These are phyloP conservation scores for Heterochromis multidens DNA, from an alignment of 2,113 vertebrate genomes.

Conservation along the genomic window DNA sequence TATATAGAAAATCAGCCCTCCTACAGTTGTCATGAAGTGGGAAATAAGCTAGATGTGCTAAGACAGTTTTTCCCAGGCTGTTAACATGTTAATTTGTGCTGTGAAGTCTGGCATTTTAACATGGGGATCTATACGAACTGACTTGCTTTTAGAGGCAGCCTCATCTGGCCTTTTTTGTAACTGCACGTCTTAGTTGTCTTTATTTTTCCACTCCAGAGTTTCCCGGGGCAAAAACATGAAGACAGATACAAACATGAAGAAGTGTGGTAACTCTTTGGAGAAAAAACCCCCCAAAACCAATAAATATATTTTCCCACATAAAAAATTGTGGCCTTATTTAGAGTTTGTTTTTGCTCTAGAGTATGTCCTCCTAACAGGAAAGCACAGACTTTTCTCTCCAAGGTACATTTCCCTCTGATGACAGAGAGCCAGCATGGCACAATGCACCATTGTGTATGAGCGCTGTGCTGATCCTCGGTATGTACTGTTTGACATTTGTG, in stretches of 20 bases:
- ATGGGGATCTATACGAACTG: no score
- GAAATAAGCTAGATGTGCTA: background rate
- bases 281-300: no score
- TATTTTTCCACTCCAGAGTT: no score
- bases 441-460: slow-evolving; percentile 48
- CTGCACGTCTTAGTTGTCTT: no score
- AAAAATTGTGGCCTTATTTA: background rate
- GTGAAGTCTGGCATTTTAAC: no score
- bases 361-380: background rate
- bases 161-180: no score
- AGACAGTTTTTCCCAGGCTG: no score
- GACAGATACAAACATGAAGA: no score
- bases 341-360: background rate
- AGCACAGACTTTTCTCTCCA: background rate
- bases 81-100: no score
- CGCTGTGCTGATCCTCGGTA: slow-evolving; percentile 11
- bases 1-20: rapidly evolving
- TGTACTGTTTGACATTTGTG: slow-evolving; percentile 48
- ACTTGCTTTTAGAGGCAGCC: no score
- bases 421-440: slow-evolving; percentile 12
- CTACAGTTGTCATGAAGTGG: background rate
- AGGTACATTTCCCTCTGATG: slow-evolving; percentile 26
- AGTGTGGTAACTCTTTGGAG: no score
- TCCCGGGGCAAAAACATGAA: no score
- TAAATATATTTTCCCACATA: background rate